Evolutionary conservation across 2,888 invertebrate genomes (phyloP).

Genomic region (Microctonus aethiopoides): DNA sequence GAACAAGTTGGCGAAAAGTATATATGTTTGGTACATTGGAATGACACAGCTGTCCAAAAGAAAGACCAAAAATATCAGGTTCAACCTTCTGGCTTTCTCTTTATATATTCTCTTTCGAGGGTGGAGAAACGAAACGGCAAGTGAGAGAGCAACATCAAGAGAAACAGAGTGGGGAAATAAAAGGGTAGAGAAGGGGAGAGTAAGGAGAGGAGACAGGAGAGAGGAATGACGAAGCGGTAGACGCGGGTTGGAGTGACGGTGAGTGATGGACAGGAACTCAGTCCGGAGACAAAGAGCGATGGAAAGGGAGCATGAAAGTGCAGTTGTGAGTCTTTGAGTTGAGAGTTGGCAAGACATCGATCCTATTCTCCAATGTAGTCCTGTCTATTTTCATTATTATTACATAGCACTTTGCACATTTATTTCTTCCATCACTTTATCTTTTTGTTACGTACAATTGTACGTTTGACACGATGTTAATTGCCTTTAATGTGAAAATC

Average conservation of each 20-base stretch:
- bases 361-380: background rate
- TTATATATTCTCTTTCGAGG: conserved; percentile 15
- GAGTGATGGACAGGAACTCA: conserved; percentile 61
- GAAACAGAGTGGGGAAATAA: conserved; percentile 19
- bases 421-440: conserved; percentile 9
- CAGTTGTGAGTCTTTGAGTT: background rate
- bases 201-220: background rate
- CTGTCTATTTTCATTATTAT: conserved; percentile 1
- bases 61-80: conserved; percentile 16
- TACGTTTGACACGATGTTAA: background rate
- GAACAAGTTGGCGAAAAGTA: background rate
- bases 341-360: background rate
- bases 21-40: background rate
- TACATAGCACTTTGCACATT: conserved; percentile 2
- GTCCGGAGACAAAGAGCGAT: conserved; percentile 44
- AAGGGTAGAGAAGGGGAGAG: background rate
- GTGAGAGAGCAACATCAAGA: too few relatives aligned
- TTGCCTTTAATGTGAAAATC: background rate
- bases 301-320: conserved; percentile 41
- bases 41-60: background rate
- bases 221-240: conserved; percentile 49
- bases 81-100: conserved; percentile 19
- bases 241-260: conserved; percentile 53
- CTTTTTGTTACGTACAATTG: background rate
- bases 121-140: conserved; percentile 23